phyloP scores from a whole-genome alignment of 2,113 vertebrate genomes.

The Lasiurus cinereus region DNA sequence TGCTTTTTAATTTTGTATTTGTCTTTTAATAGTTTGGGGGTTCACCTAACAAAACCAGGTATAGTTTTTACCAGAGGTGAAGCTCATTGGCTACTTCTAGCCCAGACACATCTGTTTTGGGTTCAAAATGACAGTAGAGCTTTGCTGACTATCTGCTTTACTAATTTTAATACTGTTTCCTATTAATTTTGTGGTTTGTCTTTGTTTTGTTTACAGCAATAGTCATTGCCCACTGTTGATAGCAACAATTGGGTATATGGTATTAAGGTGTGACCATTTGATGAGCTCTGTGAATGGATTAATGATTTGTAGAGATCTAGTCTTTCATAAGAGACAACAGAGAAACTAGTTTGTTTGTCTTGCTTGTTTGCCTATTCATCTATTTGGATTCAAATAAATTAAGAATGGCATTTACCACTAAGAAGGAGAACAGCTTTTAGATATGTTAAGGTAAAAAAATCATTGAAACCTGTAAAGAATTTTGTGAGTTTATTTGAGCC shows the following conservation, averaged over 20 bases:
- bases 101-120: not conserved
- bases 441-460: not conserved
- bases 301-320: not conserved
- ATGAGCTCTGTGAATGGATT: not conserved
- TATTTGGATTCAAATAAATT: not conserved
- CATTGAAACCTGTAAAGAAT: too few species aligned
- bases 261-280: not conserved
- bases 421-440: not conserved
- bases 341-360: not conserved
- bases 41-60: constrained; percentile 16
- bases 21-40: constrained; percentile 3
- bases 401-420: not conserved
- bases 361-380: constrained; percentile 7
- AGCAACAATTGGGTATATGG: not conserved
- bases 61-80: constrained; percentile 15
- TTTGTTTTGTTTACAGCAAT: constrained; percentile 1
- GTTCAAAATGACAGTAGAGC: not conserved
- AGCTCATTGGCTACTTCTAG: not conserved
- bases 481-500: too few species aligned
- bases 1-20: constrained; percentile 29
- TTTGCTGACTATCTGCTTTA: constrained; percentile 20
- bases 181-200: constrained; percentile 35
- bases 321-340: constrained; percentile 18
- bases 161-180: constrained; percentile 29
- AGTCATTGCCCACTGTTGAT: not conserved